These are phyloP conservation scores for Bembecia ichneumoniformis DNA, from an alignment of 2,888 invertebrate genomes.

Conservation along the genomic window DNA sequence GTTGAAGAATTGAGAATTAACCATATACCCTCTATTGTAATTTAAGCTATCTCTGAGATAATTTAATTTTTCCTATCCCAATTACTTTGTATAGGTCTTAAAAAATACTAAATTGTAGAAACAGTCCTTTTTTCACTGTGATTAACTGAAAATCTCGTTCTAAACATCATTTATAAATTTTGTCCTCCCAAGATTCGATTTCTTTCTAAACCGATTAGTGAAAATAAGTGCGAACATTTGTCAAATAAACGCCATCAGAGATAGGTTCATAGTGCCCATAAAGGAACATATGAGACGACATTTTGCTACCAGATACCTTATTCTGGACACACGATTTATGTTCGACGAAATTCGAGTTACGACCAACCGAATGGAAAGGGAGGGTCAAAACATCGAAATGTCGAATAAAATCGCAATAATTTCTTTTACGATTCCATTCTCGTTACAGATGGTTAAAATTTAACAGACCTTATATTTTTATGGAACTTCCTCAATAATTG, in stretches of 20 bases:
- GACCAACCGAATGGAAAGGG: not conserved
- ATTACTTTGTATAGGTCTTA: no score
- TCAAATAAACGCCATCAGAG: slow-evolving; percentile 20
- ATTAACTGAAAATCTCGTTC: no score
- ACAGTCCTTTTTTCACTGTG: no score
- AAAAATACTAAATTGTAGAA: no score
- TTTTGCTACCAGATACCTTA: slow-evolving; percentile 5
- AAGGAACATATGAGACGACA: slow-evolving; percentile 11
- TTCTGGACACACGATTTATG: slow-evolving; percentile 3
- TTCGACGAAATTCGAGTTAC: slow-evolving; percentile 3
- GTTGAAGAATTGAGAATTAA: no score
- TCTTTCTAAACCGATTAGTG: slow-evolving; percentile 21
- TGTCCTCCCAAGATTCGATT: slow-evolving; percentile 14
- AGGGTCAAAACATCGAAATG: not conserved
- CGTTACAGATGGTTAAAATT: not conserved
- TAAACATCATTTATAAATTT: no score
- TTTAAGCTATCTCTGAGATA: no score
- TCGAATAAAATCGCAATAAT: not conserved
- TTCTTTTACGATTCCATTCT: not conserved
- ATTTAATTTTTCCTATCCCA: no score
- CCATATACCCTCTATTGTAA: no score
- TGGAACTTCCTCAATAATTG: no score
- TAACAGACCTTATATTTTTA: not conserved
- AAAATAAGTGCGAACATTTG: slow-evolving; percentile 17
- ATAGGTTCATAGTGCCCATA: slow-evolving; percentile 16